Evolutionary conservation across 2,888 invertebrate species (phyloP), one percentile per base, ranked within the genome.

Genomic region (Patella pellucida): DNA sequence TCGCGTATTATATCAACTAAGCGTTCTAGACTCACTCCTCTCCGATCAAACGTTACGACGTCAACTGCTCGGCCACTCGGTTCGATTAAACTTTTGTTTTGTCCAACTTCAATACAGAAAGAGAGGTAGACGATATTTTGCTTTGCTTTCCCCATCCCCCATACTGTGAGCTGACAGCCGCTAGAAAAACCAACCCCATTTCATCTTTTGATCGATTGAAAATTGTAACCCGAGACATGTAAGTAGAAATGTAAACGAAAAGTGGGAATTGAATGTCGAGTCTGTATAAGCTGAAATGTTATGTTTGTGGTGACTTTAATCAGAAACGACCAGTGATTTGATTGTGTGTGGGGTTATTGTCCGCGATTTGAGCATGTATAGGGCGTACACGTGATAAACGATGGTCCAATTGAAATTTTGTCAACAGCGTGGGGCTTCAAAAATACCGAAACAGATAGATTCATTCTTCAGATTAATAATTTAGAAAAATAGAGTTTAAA

Each of bases 171-270:
- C 23, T 62, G 62, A 62, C 62, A 62, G 19, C 62, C 62, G 23
- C 41, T 19, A 9, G 62, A 62, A 62, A 62, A 14, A 19, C 23
- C 23, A 19, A 19, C 62, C 62, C 62, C 14, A 62, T 19, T 62
- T 62, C 23, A 62, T 23, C 12, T 23, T 11, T 62, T 62, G 62
- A 62, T 62, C 62, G 62, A 62, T 62, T 62, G 62, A 62, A 62
- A 62, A 62, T 23, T 62, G 62, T 62, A 62, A 62, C 62, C 23
- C 11, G 62, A 62, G 62, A 62, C 62, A 19, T 23, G 23, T 62
- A 62, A 62, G 62, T 62, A 62, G 19, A 62, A 62, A 62, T 62
- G 62, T 62, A 62, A 62, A 62, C 62, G 23, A 62, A 62, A 19
- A 23, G 19, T 19, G 62, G 19, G 62, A 62, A 62, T 12, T 62